Evolutionary conservation across 2,888 invertebrate species (phyloP).

Genomic region (Pristionchus mayeri): DNA sequence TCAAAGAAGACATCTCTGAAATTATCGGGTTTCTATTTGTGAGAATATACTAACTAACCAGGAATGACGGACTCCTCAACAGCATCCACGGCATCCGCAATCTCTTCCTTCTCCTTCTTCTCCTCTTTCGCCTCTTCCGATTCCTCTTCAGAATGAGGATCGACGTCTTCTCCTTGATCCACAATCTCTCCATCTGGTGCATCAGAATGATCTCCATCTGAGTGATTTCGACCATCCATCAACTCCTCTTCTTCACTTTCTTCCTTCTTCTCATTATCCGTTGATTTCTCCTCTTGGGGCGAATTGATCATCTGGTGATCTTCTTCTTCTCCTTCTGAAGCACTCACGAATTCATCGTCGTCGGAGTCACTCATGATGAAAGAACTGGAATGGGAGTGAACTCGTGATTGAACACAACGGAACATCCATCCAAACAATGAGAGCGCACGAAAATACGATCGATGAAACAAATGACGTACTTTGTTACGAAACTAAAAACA

Average conservation of each 20-base stretch:
- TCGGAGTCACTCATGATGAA: constrained; percentile 37
- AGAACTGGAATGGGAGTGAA: background rate
- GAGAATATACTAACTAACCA: background rate
- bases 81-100: background rate
- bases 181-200: background rate
- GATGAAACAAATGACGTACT: background rate
- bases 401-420: background rate
- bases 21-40: background rate
- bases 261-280: background rate
- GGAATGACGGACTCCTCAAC: background rate
- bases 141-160: background rate
- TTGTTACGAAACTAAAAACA: too few relatives aligned
- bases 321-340: constrained; percentile 60
- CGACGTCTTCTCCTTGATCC: background rate
- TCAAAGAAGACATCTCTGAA: background rate
- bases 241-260: background rate
- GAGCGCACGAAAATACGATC: too few relatives aligned
- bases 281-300: background rate
- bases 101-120: background rate
- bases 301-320: constrained; percentile 7
- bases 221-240: background rate
- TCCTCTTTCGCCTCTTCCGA: background rate
- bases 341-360: constrained; percentile 60
- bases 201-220: constrained; percentile 7
- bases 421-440: background rate